Base-by-base conservation (phyloP, 2,113 vertebrate species). In the Tychaedon coryphoeus region DNA sequence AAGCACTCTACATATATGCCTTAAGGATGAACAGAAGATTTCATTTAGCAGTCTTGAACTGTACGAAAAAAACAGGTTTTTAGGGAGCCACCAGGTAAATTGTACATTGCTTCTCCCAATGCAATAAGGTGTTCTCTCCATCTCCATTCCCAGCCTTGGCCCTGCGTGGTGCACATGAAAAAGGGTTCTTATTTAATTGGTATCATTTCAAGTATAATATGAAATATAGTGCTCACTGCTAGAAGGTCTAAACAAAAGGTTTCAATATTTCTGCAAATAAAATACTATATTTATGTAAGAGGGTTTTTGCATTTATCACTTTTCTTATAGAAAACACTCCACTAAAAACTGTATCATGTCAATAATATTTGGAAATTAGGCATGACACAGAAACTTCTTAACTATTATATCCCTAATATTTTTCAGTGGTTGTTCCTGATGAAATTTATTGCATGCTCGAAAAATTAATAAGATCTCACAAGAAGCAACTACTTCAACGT, bases 61-160 rank as follows among this genome's bases (percentile, higher is more conserved):
- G 1, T 22, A 51, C 11, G 25, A 33, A 28, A 79, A n/a, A n/a
- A 8, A 26, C 4, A 10, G 2, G 2, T 53, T 75, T 78, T 75
- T 48, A 78, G 22, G 19, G 19, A 64, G 0, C 19, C 53, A 67
- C 25, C 19, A 69, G 7, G 11, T 50, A 57, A 91, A 67, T 16
- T 17, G 6, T 3, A 9, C 0, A 0, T 26, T 86, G 47, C 10
- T 9, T 58, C 24, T 66, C 18, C 7, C 19, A 51, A 0, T 47
- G 12, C 9, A 88, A 7, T 10, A 28, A 25, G 12, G 14, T 58
- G 13, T 3, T 50, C 83, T 53, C 45, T 54, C 5, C 6, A 11
- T 6, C 5, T 47, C 38, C 53, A 6, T 50, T 86, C 9, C 9
- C 11, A 90, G 8, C 7, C 13, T 72, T 72, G 33, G 14, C 5